A percentile compares a stretch with the other conserved stretches of the same genome.
Evolutionary conservation across 2,113 vertebrate species (phyloP).

Genomic region (Microtus montanus): DNA sequence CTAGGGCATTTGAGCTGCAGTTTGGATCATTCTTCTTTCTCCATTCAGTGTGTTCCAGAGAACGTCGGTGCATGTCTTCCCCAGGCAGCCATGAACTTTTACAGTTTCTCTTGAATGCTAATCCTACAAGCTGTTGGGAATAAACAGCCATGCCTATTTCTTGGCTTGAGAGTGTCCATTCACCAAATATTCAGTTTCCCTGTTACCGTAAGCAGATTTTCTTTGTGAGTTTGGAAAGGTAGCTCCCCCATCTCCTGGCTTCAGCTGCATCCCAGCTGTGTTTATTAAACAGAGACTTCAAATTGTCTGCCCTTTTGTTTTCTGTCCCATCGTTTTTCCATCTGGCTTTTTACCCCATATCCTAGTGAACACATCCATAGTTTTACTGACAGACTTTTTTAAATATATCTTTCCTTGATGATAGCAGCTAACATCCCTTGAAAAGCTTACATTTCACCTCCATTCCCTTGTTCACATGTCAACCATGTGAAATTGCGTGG

Average conservation of each 20-base stretch:
- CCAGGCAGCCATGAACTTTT: conserved; percentile 16
- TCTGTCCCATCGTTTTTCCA: conserved; percentile 67
- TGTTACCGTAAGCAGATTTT: conserved; percentile 66
- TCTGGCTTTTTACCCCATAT: conserved; percentile 58
- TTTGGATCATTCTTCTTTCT: conserved; percentile 51
- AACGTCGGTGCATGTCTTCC: conserved; percentile 6
- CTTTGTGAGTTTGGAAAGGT: conserved; percentile 69
- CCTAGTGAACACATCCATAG: conserved; percentile 65
- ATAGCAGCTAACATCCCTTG: conserved; percentile 80
- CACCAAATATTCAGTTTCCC: conserved; percentile 73
- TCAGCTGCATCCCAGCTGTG: conserved; percentile 82
- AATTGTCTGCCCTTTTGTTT: conserved; percentile 76
- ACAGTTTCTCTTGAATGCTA: conserved; percentile 69
- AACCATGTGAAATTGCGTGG: conserved; percentile 77
- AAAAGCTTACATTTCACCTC: conserved; percentile 76
- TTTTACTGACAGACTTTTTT: conserved; percentile 69
- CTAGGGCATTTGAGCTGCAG: background rate
- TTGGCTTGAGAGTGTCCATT: conserved; percentile 63
- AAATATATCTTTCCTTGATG: conserved; percentile 64
- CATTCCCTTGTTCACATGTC: conserved; percentile 75
- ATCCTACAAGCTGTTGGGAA: conserved; percentile 60
- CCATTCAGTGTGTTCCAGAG: conserved; percentile 9
- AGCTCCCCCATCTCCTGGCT: conserved; percentile 56
- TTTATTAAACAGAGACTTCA: conserved; percentile 77
- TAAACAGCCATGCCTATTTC: conserved; percentile 72